phyloP scores from a whole-genome alignment of 2,797 vertebrate genomes.

The Poeciliopsis presidionis region DNA sequence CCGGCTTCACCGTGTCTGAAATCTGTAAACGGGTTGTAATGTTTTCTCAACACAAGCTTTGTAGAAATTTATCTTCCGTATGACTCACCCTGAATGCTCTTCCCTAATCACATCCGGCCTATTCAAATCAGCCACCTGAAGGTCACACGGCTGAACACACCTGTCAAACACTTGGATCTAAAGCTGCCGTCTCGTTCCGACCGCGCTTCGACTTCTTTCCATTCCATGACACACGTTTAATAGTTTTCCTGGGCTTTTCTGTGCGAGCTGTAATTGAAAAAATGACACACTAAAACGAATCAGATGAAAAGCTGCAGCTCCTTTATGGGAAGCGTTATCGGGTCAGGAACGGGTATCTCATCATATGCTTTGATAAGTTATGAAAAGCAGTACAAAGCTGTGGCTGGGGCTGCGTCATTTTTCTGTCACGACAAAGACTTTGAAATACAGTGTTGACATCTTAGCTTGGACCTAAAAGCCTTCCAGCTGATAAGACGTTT shows the following conservation, averaged over 20 bases:
- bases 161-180: slow-evolving; percentile 16
- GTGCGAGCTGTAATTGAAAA: slow-evolving; percentile 17
- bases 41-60: slow-evolving; percentile 33
- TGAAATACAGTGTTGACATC: slow-evolving; percentile 51
- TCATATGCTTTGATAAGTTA: slow-evolving; percentile 41
- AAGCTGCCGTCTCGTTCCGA: neutral
- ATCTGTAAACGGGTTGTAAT: slow-evolving; percentile 2
- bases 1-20: neutral
- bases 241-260: slow-evolving; percentile 2
- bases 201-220: neutral
- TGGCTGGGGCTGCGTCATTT: slow-evolving; percentile 6
- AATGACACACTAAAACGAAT: slow-evolving; percentile 6
- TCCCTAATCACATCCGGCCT: slow-evolving; percentile 39
- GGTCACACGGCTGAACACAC: slow-evolving; percentile 14
- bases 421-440: slow-evolving; percentile 19
- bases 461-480: slow-evolving; percentile 52
- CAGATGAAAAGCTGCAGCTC: slow-evolving; percentile 10
- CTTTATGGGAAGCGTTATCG: slow-evolving; percentile 43
- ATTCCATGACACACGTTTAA: neutral
- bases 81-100: slow-evolving; percentile 55
- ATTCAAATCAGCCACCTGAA: slow-evolving; percentile 52
- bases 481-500: slow-evolving; percentile 41
- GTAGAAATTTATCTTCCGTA: slow-evolving; percentile 53
- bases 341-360: slow-evolving; percentile 49
- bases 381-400: slow-evolving; percentile 45